Evolutionary conservation across 1,140 invertebrate genomes (phyloP).

Genomic region (Cydia pomonella): DNA sequence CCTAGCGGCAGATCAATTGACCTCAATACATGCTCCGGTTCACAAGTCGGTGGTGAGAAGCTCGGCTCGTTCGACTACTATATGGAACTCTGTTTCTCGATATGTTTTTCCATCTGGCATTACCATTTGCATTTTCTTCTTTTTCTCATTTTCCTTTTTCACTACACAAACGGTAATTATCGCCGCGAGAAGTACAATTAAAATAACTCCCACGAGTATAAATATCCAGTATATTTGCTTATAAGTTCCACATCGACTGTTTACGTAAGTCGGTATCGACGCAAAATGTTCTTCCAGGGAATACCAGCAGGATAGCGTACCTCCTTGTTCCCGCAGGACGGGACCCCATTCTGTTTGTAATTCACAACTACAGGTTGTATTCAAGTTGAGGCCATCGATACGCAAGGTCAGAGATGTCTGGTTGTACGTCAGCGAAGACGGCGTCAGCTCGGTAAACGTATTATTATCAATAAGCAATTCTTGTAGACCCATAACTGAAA

Average conservation of each 20-base stretch:
- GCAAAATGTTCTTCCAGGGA: slow-evolving; percentile 61
- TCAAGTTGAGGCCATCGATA: slow-evolving; percentile 82
- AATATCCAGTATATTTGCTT: slow-evolving; percentile 75
- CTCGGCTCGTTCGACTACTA: slow-evolving; percentile 90
- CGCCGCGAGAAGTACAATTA: slow-evolving; percentile 66
- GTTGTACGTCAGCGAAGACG: slow-evolving; percentile 83
- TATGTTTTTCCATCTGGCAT: slow-evolving; percentile 90
- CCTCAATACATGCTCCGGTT: slow-evolving; percentile 42
- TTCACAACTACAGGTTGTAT: slow-evolving; percentile 82
- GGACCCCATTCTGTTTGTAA: slow-evolving; percentile 71
- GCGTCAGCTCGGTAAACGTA: slow-evolving; percentile 80
- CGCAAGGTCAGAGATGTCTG: slow-evolving; percentile 79
- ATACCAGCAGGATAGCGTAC: slow-evolving; percentile 68
- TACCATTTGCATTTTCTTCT: slow-evolving; percentile 83
- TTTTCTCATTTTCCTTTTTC: slow-evolving; percentile 67
- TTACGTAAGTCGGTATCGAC: slow-evolving; percentile 64
- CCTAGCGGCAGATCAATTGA: slow-evolving; percentile 37
- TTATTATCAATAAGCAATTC: slow-evolving; percentile 86
- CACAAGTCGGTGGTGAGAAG: slow-evolving; percentile 89
- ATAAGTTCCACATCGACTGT: slow-evolving; percentile 65
- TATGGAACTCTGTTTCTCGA: slow-evolving; percentile 91
- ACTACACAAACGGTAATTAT: slow-evolving; percentile 66
- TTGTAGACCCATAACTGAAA: slow-evolving; percentile 56
- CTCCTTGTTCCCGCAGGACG: slow-evolving; percentile 57
- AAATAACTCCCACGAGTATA: slow-evolving; percentile 64